phyloP scores from a whole-genome alignment of 2,888 invertebrate genomes.

The Allophyes oxyacanthae region DNA sequence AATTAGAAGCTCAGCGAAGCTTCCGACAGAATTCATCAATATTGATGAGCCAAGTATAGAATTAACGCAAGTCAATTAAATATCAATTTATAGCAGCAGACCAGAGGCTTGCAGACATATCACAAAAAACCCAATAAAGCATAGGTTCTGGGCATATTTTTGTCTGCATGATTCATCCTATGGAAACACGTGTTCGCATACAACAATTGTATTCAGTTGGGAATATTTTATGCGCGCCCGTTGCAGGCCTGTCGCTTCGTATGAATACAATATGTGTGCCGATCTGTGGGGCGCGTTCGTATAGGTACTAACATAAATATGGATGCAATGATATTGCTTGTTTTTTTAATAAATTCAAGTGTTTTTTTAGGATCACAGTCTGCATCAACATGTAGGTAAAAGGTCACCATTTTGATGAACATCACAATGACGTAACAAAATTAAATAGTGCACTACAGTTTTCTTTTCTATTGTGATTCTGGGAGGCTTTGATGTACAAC shows the following conservation, averaged over 20 bases:
- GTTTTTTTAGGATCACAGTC: too few species aligned
- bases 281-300: slow-evolving; percentile 34
- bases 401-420: too few species aligned
- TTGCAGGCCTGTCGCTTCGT: slow-evolving; percentile 41
- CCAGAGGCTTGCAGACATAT: not conserved
- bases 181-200: slow-evolving; percentile 52
- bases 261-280: slow-evolving; percentile 45
- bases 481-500: too few species aligned
- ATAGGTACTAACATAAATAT: slow-evolving; percentile 25
- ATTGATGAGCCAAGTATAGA: too few species aligned
- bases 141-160: slow-evolving; percentile 38
- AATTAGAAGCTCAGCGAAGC: too few species aligned
- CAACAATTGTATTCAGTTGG: slow-evolving; percentile 54
- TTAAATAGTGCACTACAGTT: too few species aligned
- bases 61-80: too few species aligned
- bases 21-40: too few species aligned
- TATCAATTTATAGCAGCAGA: not conserved
- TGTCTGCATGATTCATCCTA: slow-evolving; percentile 45
- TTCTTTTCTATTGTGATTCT: too few species aligned
- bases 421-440: too few species aligned
- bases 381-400: too few species aligned
- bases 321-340: slow-evolving; percentile 12
- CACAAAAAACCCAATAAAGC: slow-evolving; percentile 1
- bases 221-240: slow-evolving; percentile 55
- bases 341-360: slow-evolving; percentile 5